Evolutionary conservation across 1,140 invertebrate species (phyloP), one percentile per base, ranked within the genome.

Genomic region (Cyphomyrmex costatus): DNA sequence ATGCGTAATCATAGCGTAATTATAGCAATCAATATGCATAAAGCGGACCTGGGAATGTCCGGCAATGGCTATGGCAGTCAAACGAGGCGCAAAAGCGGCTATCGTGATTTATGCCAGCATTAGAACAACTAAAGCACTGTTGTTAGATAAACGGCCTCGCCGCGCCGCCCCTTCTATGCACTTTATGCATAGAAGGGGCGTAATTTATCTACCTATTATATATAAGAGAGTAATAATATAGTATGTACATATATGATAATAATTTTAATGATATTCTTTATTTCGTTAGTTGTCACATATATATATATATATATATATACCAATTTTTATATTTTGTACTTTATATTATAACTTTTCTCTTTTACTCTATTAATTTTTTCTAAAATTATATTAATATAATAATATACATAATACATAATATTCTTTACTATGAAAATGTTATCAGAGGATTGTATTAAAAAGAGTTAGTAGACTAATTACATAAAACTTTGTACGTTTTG

Each of bases 31-130:
- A 33, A 76, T 76, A 60, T 60, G 30, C 53, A 60, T 19, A 76
- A 60, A 76, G 10, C 7, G 12, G 3, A 58, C 53, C 12, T 24
- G 30, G 14, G 14, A 33, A 56, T 76, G 8, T 36, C 14, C n/a
- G n/a, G 6, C 19, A 30, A 3, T 19, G n/a, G 21, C 53, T 24
- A 16, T 24, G 30, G 21, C 2, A 76, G 53, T 21, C 21, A 60
- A 76, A 76, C 53, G 53, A 76, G 73, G 30, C 33, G 33, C 53
- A 76, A 76, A 76, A 76, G 73, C 33, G 53, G 30, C 21, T 60
- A 36, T 76, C 73, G 8, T 60, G 53, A 76, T 76, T 76, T 76
- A 76, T 60, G 16, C 30, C 7, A 6, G 71, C 51, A 24, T 58
- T 58, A 76, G 53, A 60, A 27, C 27, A 76, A 33, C 73, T 76